Percentiles rank a stretch among this genome's conserved stretches.
Conservation (phyloP, 2,888 invertebrate genomes). For the Drosophila kokeensis region DNA sequence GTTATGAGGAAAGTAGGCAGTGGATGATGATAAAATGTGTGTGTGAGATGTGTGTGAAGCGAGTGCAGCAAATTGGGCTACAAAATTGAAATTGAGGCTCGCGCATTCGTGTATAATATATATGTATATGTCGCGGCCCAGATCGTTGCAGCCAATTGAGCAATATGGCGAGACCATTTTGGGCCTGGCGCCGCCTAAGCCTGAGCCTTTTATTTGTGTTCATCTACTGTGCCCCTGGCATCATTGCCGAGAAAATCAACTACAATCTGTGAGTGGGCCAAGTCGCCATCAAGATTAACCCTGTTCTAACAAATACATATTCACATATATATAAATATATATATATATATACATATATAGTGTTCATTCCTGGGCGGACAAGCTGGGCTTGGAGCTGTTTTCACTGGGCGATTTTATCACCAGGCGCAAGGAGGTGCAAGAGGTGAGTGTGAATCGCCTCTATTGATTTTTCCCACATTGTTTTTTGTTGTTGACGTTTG, state of each 20-base stretch:
- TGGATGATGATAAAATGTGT: slow-evolving; percentile 9
- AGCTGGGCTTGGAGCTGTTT: slow-evolving; percentile 92
- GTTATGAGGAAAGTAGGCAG: slow-evolving; percentile 31
- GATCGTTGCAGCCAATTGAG: slow-evolving; percentile 45
- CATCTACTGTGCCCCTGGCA: slow-evolving; percentile 81
- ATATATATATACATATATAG: slow-evolving; percentile 84
- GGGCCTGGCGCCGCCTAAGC: slow-evolving; percentile 69
- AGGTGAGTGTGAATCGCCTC: slow-evolving; percentile 86
- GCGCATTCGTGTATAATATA: slow-evolving; percentile 60
- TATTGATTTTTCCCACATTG: slow-evolving; percentile 82
- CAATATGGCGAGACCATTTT: slow-evolving; percentile 65
- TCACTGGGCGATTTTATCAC: slow-evolving; percentile 93
- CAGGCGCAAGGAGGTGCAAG: slow-evolving; percentile 91
- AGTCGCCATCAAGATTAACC: neutral
- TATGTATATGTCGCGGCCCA: slow-evolving; percentile 73
- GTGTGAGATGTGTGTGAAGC: slow-evolving; percentile 24
- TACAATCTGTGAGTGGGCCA: slow-evolving; percentile 83
- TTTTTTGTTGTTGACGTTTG: slow-evolving; percentile 67
- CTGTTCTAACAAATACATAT: slow-evolving; percentile 2
- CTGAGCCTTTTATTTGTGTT: slow-evolving; percentile 75
- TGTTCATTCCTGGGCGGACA: slow-evolving; percentile 93
- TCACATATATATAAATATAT: slow-evolving; percentile 4
- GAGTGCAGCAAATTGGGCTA: slow-evolving; percentile 50
- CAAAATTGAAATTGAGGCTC: slow-evolving; percentile 36
- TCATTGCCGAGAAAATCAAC: slow-evolving; percentile 84